A percentile compares a stretch with the other conserved stretches of the same genome.
Conservation (phyloP, 1,140 invertebrate genomes). For the Leucophenga varia region DNA sequence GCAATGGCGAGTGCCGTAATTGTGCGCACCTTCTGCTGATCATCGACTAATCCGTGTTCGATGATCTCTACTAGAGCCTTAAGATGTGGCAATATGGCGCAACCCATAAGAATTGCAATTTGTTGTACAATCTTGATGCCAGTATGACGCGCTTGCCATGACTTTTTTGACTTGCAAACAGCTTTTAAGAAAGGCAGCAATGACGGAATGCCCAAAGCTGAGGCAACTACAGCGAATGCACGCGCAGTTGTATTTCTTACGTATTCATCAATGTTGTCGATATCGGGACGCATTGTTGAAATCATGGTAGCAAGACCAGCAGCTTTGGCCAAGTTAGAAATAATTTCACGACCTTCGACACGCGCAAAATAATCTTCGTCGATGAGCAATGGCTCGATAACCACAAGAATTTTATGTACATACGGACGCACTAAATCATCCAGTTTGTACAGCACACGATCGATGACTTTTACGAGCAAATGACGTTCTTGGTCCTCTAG, state of each 20-base stretch:
- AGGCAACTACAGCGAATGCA: slow-evolving; percentile 99
- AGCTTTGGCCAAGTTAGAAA: slow-evolving; percentile 98
- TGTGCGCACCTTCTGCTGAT: slow-evolving; percentile 89
- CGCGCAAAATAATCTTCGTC: slow-evolving; percentile 99
- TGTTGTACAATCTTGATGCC: slow-evolving; percentile 99
- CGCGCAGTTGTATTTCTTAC: slow-evolving; percentile 98
- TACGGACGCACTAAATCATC: slow-evolving; percentile 98
- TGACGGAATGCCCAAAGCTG: slow-evolving; percentile 97
- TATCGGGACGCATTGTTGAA: slow-evolving; percentile 99
- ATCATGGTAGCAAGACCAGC: slow-evolving; percentile 99
- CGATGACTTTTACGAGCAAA: slow-evolving; percentile 99
- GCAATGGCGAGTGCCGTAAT: slow-evolving; percentile 99
- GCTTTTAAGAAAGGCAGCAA: slow-evolving; percentile 98
- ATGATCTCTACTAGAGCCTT: slow-evolving; percentile 99
- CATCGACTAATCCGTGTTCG: slow-evolving; percentile 90
- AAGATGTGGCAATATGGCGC: slow-evolving; percentile 97
- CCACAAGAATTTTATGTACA: slow-evolving; percentile 99
- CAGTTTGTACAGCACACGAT: slow-evolving; percentile 96
- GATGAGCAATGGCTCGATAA: slow-evolving; percentile 98
- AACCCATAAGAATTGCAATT: slow-evolving; percentile 99
- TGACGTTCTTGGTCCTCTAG: slow-evolving; percentile 99
- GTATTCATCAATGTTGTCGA: slow-evolving; percentile 99
- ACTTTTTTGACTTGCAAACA: slow-evolving; percentile 98
- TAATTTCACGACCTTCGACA: slow-evolving; percentile 98
- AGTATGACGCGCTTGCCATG: slow-evolving; percentile 99